phyloP scores from a whole-genome alignment of 2,888 invertebrate species.

The Callyntrura sp. region DNA sequence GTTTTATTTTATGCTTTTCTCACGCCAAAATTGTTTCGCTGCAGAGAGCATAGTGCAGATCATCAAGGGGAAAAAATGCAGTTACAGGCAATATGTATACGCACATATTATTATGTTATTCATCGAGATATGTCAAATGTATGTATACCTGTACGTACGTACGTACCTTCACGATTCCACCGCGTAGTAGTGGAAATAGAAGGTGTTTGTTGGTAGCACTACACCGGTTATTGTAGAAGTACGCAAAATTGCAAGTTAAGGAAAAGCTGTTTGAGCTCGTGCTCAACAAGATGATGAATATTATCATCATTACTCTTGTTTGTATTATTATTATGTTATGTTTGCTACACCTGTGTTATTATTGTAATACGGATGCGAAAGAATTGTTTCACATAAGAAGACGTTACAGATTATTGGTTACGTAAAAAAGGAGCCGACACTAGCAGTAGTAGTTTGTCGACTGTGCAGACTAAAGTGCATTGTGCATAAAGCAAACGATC shows the following conservation, averaged over 20 bases:
- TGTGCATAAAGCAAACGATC: too few relatives aligned
- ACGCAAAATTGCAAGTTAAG: neutral
- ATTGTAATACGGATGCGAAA: neutral
- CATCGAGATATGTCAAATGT: neutral
- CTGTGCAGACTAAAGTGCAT: neutral
- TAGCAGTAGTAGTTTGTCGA: conserved; percentile 14
- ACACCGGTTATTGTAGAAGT: neutral
- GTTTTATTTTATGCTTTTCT: conserved; percentile 48
- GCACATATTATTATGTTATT: neutral
- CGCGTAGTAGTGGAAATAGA: neutral
- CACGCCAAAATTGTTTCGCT: conserved; percentile 43
- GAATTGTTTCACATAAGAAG: neutral
- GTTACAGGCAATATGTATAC: too few relatives aligned
- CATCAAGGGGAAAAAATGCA: neutral
- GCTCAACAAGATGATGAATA: conserved; percentile 40
- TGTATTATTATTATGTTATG: conserved; percentile 17
- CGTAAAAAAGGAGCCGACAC: conserved; percentile 45
- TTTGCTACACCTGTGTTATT: conserved; percentile 4
- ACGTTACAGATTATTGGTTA: conserved; percentile 53
- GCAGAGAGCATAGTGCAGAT: conserved; percentile 10
- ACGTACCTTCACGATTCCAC: too few relatives aligned
- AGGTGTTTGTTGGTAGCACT: neutral
- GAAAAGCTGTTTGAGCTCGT: conserved; percentile 34
- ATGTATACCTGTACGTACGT: too few relatives aligned
- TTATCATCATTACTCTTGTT: conserved; percentile 32